These are phyloP conservation scores for Brenthis daphne DNA, from an alignment of 2,888 invertebrate genomes.

Conservation along the genomic window DNA sequence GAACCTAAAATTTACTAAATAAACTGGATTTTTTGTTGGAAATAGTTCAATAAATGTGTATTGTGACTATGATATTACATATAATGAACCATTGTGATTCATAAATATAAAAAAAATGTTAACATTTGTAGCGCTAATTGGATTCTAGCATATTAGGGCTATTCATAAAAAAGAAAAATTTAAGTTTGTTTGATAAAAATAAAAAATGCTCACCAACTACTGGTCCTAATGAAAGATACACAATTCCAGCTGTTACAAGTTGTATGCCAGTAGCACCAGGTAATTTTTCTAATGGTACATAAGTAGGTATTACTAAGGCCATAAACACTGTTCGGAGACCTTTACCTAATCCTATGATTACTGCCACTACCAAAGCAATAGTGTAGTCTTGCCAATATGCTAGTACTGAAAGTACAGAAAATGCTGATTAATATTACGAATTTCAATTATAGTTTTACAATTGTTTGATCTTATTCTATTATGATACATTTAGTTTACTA, in stretches of 20 bases:
- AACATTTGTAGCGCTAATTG: too few relatives aligned
- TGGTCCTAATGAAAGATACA: constrained; percentile 84
- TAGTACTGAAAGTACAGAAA: constrained; percentile 72
- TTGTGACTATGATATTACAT: too few relatives aligned
- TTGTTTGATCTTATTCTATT: too few relatives aligned
- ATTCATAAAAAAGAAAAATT: background rate
- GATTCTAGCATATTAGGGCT: background rate
- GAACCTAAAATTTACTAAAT: too few relatives aligned
- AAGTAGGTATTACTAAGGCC: constrained; percentile 87
- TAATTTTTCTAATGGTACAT: constrained; percentile 86
- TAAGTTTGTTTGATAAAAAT: background rate
- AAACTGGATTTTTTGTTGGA: too few relatives aligned
- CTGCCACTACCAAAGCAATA: constrained; percentile 81
- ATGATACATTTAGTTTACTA: too few relatives aligned
- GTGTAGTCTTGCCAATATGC: constrained; percentile 82
- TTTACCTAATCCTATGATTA: constrained; percentile 87
- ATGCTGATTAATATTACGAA: background rate
- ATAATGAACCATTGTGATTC: too few relatives aligned
- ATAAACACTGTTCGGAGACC: constrained; percentile 88
- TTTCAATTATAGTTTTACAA: constrained; percentile 17
- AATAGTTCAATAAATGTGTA: too few relatives aligned
- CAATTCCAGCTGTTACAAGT: constrained; percentile 84
- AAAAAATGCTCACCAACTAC: constrained; percentile 80
- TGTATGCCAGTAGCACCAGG: constrained; percentile 88
- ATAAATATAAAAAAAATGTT: too few relatives aligned